Base-by-base conservation (phyloP, 2,113 vertebrate species). In the Macrotus californicus region DNA sequence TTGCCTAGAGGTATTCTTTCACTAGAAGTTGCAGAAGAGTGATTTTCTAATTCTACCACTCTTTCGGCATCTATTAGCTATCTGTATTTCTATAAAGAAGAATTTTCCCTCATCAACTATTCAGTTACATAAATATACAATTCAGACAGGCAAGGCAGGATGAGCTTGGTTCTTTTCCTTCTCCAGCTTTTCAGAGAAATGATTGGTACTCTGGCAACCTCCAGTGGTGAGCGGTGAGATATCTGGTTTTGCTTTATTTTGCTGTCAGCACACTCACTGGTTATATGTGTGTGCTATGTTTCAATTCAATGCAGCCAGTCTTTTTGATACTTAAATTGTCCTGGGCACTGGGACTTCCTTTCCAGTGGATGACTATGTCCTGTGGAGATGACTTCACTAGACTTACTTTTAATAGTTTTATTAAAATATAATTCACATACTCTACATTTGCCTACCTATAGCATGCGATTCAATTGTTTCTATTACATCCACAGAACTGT, bases 191-290 rank as follows among this genome's bases (percentile, higher is more conserved):
- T 69, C 50, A 83, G 36, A 73, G 59, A 77, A 87, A 82, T 76
- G 9, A 77, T 9, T 69, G 29, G 88, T 79, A 24, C 48, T 96
- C 75, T 96, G 80, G 88, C 91, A 96, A 80, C 91, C 94, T 92
- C 94, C 93, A 93, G 95, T 92, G 88, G 97, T 72, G 70, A 87
- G 19, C 46, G 34, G 59, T 88, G 88, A 86, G 69, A 83, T 80
- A 70, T 61, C 83, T 69, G 43, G 5, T 77, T 61, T 26, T 43
- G 36, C 31, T 66, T 87, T 85, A 16, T 31, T 36, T 69, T 82
- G 52, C 18, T 66, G 39, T 59, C 29, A 26, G 69, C 75, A 75
- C 54, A 93, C 43, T 46, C 13, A 14, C 7, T 22, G n/a, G 52
- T n/a, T 36, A 15, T 73, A 39, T 10, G 13, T 12, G 39, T 16